Evolutionary conservation across 2,797 vertebrate species (phyloP), one percentile per base, ranked within the genome.

Genomic region (Notolepis coatsorum): DNA sequence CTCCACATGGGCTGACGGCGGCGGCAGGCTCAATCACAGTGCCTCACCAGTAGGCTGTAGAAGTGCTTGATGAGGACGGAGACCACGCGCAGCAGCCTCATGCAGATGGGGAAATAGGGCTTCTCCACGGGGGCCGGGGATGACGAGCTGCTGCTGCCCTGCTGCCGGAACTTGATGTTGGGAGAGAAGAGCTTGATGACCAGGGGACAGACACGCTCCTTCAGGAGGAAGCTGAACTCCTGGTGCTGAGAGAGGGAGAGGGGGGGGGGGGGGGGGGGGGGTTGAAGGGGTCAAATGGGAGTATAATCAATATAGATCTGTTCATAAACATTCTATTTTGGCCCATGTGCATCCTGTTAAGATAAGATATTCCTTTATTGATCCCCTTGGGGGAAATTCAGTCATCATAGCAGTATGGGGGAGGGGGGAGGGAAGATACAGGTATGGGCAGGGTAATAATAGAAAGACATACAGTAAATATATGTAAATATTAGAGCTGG

Each of bases 161-260:
- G 98, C 92, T 99, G 98, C 2, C 98, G 94, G 86, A 99, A 99
- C 86, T 99, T 99, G 84, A 99, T 99, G 92, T 99, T 99, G 81
- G 98, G 98, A 25, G 98, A 99, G 87, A 99, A 99, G 41, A 99
- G 97, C 81, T 99, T 99, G 89, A 99, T 99, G 85, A 99, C 97
- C 68, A 99, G 95, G 2, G 98, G 97, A 82, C 98, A 99, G 12
- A 99, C 98, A 0, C 98, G 93, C 82, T 99, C 98, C 88, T 99
- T 99, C 73, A 99, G 89, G 53, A 99, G 93, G 87, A 99, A 99
- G 80, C 97, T 98, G 92, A 99, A 99, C 91, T 99, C 97, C 73
- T 97, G 96, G 88, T 99, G 97, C 98, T 99, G 89, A 28, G 71
- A 21, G 37, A 78, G 25, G 13, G 9, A 33, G 35, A 39, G 35